Conservation (phyloP, 2,888 invertebrate genomes). For the Tiliacea aurago region DNA sequence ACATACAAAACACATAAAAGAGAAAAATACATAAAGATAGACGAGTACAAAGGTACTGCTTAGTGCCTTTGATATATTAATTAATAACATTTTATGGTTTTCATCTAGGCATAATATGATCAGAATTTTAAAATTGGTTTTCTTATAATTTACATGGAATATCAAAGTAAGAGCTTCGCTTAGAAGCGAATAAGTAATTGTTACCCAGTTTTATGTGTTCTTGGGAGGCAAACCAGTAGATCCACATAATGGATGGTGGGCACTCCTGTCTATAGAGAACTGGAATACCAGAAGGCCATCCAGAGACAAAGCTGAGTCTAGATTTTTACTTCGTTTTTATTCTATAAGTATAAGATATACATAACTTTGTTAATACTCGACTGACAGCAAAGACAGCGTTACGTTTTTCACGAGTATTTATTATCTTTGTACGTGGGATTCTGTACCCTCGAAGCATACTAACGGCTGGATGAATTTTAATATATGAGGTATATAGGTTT, state of each 20-base stretch:
- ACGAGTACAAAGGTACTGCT: background rate
- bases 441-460: background rate
- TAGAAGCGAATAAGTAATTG: background rate
- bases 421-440: background rate
- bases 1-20: background rate
- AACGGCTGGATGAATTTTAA: background rate
- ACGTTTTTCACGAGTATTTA: background rate
- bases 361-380: background rate
- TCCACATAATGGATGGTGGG: too few relatives aligned
- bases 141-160: background rate
- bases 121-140: background rate
- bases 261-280: too few relatives aligned
- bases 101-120: too few relatives aligned
- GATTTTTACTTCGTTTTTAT: background rate
- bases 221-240: background rate
- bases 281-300: background rate
- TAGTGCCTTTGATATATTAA: background rate
- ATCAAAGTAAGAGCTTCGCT: background rate
- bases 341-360: too few relatives aligned
- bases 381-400: background rate
- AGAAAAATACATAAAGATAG: background rate
- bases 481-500: background rate
- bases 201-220: background rate
- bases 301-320: background rate
- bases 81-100: background rate